Base-by-base conservation (phyloP, 2,113 vertebrate species). In the Asarcornis scutulata region DNA sequence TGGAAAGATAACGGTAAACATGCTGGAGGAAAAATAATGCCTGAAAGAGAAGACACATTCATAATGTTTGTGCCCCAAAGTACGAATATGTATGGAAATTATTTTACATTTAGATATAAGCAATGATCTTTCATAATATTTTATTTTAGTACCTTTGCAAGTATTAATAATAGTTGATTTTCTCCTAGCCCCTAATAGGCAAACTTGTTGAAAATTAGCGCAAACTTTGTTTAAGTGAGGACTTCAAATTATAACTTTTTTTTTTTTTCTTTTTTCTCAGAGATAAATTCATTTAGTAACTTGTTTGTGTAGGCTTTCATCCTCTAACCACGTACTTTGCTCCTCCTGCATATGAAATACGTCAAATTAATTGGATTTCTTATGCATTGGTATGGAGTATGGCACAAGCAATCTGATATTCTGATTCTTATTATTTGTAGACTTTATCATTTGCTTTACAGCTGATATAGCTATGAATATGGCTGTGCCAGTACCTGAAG, bases 91-190 rank as follows among this genome's bases (percentile, higher is more conserved):
- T 55, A 87, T 20, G 66, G 31, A 85, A 95, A 69, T 18, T n/a
- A 79, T 89, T 86, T 94, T 17, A 81, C 72, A 66, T 87, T 95
- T 92, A 69, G 80, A 91, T 79, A 53, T 40, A 76, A 87, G 14
- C 53, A 91, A 93, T 95, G 89, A 95, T 87, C 69, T 92, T 92
- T 79, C 58, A 62, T 74, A 84, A 73, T 92, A 76, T 87, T 92
- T 92, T 84, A 82, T 95, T 95, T 92, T 89, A 76, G 53, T 34
- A 89, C 26, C 48, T 91, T 44, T 85, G 27, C 7, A 3, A 95
- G 38, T 94, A 89, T 93, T 23, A 83, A 60, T 40, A 80, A 73
- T 66, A 95, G 74, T 95, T 0, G 18, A 83, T 95, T 94, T 96
- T 95, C 89, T 89, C 11, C 11, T n/a, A 85, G 13, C 21, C 29